Conservation (phyloP, 2,888 invertebrate genomes). For the Drosophila pseudotalamancana region DNA sequence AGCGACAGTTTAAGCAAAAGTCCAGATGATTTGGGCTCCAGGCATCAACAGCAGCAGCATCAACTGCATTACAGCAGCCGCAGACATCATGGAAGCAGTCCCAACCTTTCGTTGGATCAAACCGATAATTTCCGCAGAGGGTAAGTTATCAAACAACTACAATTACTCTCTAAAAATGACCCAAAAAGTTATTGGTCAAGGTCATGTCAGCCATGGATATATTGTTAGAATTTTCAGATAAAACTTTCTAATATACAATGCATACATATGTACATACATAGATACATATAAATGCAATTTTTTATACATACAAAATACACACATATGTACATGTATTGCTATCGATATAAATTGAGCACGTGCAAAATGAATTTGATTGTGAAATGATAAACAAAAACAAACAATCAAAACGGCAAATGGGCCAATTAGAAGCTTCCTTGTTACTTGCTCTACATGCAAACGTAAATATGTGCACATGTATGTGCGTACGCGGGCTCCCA, state of each 20-base stretch:
- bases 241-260: not conserved
- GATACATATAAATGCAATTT: too few relatives aligned
- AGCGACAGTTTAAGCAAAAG: conserved; percentile 82
- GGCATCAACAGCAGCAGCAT: conserved; percentile 63
- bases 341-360: conserved; percentile 45
- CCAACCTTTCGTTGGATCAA: conserved; percentile 80
- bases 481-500: too few relatives aligned
- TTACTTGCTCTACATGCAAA: conserved; percentile 16
- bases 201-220: conserved; percentile 18
- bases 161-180: not conserved
- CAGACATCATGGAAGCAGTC: conserved; percentile 80
- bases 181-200: conserved; percentile 25
- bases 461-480: not conserved
- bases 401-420: not conserved
- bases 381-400: conserved; percentile 51
- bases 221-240: not conserved
- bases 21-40: conserved; percentile 82
- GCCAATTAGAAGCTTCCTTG: conserved; percentile 56
- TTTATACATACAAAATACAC: not conserved
- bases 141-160: conserved; percentile 59
- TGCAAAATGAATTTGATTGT: conserved; percentile 38
- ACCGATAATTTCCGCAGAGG: conserved; percentile 82
- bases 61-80: conserved; percentile 60
- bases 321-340: not conserved
- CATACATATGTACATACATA: conserved; percentile 4